Evolutionary conservation across 2,113 vertebrate species (phyloP).

Genomic region (Coracopsis vasa): DNA sequence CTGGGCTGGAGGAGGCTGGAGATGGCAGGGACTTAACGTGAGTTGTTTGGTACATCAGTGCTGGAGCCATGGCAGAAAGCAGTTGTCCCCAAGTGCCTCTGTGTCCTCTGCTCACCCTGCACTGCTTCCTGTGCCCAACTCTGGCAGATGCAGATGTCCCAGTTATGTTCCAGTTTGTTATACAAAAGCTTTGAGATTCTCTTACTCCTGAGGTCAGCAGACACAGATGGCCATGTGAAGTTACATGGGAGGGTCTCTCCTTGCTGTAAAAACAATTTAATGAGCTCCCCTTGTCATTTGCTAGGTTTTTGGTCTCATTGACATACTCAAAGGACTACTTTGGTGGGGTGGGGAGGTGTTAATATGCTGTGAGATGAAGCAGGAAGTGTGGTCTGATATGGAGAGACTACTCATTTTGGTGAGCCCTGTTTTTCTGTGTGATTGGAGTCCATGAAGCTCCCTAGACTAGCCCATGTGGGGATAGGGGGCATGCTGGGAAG

Average conservation of each 20-base stretch:
- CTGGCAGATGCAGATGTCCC: not conserved
- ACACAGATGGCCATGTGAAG: not conserved
- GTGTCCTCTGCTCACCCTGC: not conserved
- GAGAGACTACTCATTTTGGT: not conserved
- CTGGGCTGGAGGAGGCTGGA: not conserved
- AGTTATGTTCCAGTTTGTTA: not conserved
- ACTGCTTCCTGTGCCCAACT: fast-evolving
- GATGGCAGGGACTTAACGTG: not conserved
- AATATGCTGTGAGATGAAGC: not conserved
- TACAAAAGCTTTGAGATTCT: not conserved
- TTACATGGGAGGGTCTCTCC: not conserved
- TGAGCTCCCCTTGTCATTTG: not conserved
- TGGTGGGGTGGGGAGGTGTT: not conserved
- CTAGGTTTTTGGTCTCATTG: not conserved
- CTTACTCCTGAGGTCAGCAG: not conserved
- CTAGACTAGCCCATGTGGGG: not conserved
- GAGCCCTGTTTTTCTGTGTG: not conserved
- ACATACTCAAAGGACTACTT: not conserved
- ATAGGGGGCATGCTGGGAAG: not conserved
- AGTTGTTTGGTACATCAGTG: not conserved
- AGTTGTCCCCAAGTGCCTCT: not conserved
- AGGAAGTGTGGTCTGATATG: not conserved
- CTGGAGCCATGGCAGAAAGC: not conserved
- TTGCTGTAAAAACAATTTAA: not conserved
- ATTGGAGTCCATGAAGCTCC: not conserved